phyloP scores from a whole-genome alignment of 2,797 vertebrate genomes.

The Sphaeramia orbicularis region DNA sequence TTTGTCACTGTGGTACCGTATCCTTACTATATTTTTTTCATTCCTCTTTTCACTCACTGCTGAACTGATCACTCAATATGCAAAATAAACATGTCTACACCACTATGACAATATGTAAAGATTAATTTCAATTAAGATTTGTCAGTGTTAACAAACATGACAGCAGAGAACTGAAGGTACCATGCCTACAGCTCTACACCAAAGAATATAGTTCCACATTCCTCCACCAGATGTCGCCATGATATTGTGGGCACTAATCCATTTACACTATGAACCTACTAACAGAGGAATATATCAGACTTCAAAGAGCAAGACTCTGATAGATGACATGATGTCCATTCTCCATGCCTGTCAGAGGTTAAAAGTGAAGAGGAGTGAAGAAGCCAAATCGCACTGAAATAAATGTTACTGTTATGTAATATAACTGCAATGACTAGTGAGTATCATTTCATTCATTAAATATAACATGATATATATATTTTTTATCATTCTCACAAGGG shows the following conservation, averaged over 20 bases:
- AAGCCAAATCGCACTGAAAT: background rate
- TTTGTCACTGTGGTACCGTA: too few species aligned
- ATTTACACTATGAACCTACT: too few species aligned
- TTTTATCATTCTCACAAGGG: too few species aligned
- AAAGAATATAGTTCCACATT: background rate
- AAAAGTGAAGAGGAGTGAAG: background rate
- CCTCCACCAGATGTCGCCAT: constrained; percentile 55
- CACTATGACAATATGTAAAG: too few species aligned
- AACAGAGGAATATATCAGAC: background rate
- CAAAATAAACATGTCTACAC: too few species aligned
- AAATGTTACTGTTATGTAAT: background rate
- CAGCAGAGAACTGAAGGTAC: background rate
- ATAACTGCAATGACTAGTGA: background rate
- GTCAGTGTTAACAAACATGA: too few species aligned
- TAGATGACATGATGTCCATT: background rate
- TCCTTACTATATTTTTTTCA: too few species aligned
- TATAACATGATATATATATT: too few species aligned
- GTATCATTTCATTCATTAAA: too few species aligned
- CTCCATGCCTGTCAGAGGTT: background rate
- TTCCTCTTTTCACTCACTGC: too few species aligned
- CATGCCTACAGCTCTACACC: background rate
- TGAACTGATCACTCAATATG: too few species aligned
- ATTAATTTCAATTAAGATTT: too few species aligned
- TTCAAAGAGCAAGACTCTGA: background rate
- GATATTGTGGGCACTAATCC: background rate